Conservation (phyloP, 2,888 invertebrate species). For the Lasioglossum vierecki region DNA sequence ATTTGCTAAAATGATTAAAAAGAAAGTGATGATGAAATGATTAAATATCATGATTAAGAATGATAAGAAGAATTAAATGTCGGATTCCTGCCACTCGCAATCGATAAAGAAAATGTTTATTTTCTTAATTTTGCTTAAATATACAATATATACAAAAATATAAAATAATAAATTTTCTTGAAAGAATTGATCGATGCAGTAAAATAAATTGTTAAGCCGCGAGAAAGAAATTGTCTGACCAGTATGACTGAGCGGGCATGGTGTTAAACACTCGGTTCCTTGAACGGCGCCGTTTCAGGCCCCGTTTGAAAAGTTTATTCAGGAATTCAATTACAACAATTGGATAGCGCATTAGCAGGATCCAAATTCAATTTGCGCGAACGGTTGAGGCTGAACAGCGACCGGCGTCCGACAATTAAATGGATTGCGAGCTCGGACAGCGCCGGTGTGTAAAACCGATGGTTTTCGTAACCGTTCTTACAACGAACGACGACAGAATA, state of each 20-base stretch:
- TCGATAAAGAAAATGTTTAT: no score
- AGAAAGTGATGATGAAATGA: no score
- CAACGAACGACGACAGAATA: neutral
- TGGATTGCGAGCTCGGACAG: constrained; percentile 30
- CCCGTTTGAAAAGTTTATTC: constrained; percentile 36
- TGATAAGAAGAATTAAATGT: no score
- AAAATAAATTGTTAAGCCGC: neutral
- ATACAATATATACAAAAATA: no score
- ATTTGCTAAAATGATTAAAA: no score
- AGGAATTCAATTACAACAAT: constrained; percentile 48
- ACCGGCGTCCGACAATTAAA: constrained; percentile 47
- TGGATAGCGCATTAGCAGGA: constrained; percentile 35
- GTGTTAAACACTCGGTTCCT: neutral
- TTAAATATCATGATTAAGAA: no score
- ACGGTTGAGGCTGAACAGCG: constrained; percentile 36
- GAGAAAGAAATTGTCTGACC: neutral
- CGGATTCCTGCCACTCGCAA: no score
- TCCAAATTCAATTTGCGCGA: constrained; percentile 51
- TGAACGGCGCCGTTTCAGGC: constrained; percentile 18
- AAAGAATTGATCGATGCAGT: neutral
- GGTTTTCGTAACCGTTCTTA: constrained; percentile 27
- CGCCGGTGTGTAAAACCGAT: constrained; percentile 33
- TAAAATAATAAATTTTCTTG: neutral
- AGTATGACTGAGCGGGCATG: neutral
- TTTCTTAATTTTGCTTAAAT: no score